Conservation (phyloP, 2,113 vertebrate genomes). For the Sus scrofa region T2T-Sscrofa CM000816.6:66469001-66469500, state of each 20-base stretch:
- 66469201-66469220: conserved; percentile 10
- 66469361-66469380: conserved; percentile 10
- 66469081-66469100: conserved; percentile 12
- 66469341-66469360: conserved; percentile 46
- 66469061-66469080: conserved; percentile 41
- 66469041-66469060: conserved; percentile 3
- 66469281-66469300: conserved; percentile 2
- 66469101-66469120: background rate
- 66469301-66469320: conserved; percentile 23
- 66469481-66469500: no score
- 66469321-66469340: background rate
- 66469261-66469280: background rate
- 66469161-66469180: background rate
- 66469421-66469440: no score
- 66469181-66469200: background rate
- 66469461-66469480: no score
- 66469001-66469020: background rate
- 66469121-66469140: background rate
- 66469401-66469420: background rate
- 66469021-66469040: background rate
- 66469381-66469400: background rate
- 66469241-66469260: background rate
- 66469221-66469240: background rate
- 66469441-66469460: no score
- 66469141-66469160: background rate